These are phyloP conservation scores for Melitaea cinxia DNA, from an alignment of 1,140 invertebrate genomes.

Conservation along the genomic window DNA sequence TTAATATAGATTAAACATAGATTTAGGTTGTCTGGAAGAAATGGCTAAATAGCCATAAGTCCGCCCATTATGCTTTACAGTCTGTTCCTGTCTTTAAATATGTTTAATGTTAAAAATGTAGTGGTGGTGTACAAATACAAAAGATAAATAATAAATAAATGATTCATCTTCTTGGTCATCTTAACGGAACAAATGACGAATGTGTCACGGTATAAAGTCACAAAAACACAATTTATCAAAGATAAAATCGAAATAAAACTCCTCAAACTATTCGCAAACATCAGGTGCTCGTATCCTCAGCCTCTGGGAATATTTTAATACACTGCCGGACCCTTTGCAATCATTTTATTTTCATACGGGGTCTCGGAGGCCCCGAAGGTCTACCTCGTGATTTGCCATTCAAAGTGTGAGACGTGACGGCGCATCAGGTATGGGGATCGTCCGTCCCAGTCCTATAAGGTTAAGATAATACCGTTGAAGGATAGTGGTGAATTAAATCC, in stretches of 20 bases:
- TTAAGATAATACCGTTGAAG: constrained; percentile 71
- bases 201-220: background rate
- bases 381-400: constrained; percentile 78
- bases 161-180: background rate
- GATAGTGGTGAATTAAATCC: constrained; percentile 40
- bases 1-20: no score
- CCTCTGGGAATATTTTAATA: constrained; percentile 77
- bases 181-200: background rate
- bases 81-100: no score
- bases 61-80: no score
- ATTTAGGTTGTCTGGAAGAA: no score
- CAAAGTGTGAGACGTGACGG: constrained; percentile 72
- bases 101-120: no score
- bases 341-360: constrained; percentile 80
- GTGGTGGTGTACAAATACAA: no score
- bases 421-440: constrained; percentile 74
- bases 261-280: constrained; percentile 68
- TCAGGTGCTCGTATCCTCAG: constrained; percentile 59
- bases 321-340: constrained; percentile 70
- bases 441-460: constrained; percentile 40
- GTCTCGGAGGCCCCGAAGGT: constrained; percentile 74
- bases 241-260: constrained; percentile 61
- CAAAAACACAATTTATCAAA: constrained; percentile 58
- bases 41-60: no score
- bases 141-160: no score